A percentile compares a stretch with the other conserved stretches of the same genome.
phyloP scores from a whole-genome alignment of 1,140 invertebrate genomes.

The Triops longicaudatus region DNA sequence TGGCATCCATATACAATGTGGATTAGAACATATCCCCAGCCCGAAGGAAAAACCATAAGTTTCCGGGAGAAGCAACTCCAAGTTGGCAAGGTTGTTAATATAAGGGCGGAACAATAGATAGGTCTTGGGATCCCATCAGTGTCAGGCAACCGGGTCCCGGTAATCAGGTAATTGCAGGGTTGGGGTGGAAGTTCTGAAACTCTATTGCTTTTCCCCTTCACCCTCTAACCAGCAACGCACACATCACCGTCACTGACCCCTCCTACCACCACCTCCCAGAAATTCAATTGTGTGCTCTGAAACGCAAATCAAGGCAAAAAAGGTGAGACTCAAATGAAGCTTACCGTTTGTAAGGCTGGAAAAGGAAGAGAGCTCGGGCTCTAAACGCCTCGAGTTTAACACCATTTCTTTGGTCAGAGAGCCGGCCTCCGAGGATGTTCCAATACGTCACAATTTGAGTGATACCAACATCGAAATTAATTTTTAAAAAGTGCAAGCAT shows the following conservation, averaged over 20 bases:
- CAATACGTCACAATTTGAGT: too few relatives aligned
- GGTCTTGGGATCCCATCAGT: constrained; percentile 10
- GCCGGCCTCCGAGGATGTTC: too few relatives aligned
- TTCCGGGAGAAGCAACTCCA: not conserved
- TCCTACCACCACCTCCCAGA: not conserved
- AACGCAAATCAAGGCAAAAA: not conserved
- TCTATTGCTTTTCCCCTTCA: not conserved
- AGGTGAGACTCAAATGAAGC: not conserved
- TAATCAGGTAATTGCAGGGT: constrained; percentile 12
- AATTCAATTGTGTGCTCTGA: not conserved
- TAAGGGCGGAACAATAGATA: constrained; percentile 7
- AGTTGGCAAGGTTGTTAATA: constrained; percentile 12
- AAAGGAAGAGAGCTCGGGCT: too few relatives aligned
- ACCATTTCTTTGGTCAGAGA: too few relatives aligned
- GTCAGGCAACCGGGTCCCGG: constrained; percentile 8
- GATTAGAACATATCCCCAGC: not conserved
- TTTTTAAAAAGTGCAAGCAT: too few relatives aligned
- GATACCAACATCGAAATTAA: too few relatives aligned
- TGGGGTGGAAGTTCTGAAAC: not conserved
- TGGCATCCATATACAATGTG: not conserved
- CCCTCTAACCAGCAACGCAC: constrained; percentile 1
- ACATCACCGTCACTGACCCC: constrained; percentile 10
- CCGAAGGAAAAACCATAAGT: not conserved
- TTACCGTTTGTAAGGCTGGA: not conserved
- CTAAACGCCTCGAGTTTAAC: too few relatives aligned